Base-by-base conservation (phyloP, 2,113 vertebrate species). In the Nibea albiflora region DNA sequence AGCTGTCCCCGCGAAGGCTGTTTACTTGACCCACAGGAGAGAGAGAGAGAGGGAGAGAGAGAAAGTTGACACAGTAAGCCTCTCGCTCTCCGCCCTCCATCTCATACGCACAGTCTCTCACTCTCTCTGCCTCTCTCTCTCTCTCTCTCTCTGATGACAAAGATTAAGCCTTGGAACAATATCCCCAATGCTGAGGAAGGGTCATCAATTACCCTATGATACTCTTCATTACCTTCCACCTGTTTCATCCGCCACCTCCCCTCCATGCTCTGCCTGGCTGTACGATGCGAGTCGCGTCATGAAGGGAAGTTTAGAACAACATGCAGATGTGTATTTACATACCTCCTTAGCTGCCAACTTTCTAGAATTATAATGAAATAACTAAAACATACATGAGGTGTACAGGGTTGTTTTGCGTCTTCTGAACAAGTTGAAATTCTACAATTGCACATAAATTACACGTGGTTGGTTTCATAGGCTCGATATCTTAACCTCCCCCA, bases 11-110 rank as follows among this genome's bases (percentile, higher is more conserved):
- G 82, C 86, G 72, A 92, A 94, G 91, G 91, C 91, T 95, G 93
- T 95, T 95, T 95, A 94, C 92, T 94, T 95, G 94, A 95, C 94
- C 94, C 92, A 90, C 89, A 93, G 92, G 91, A 95, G 88, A 86
- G 90, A 86, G 92, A 93, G 82, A 92, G 54, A 76, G 76, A 81
- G 89, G 87, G 72, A 94, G 85, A 93, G 60, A 76, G 76, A 81
- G 89, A 88, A 75, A 94, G 90, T 77, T 88, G 85, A 93, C 90
- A 91, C 88, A 91, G 83, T 90, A 90, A 91, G 89, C 89, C 86
- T 80, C 65, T 17, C 80, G 81, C 86, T 88, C 85, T 62, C 77
- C 66, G 58, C 64, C 78, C 71, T 87, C 75, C 70, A 80, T 88
- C 77, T 74, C 46, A 82, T 60, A 60, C 84, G 78, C 75, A 60